phyloP scores from a whole-genome alignment of 2,113 vertebrate genomes.

The Phycodurus eques region DNA sequence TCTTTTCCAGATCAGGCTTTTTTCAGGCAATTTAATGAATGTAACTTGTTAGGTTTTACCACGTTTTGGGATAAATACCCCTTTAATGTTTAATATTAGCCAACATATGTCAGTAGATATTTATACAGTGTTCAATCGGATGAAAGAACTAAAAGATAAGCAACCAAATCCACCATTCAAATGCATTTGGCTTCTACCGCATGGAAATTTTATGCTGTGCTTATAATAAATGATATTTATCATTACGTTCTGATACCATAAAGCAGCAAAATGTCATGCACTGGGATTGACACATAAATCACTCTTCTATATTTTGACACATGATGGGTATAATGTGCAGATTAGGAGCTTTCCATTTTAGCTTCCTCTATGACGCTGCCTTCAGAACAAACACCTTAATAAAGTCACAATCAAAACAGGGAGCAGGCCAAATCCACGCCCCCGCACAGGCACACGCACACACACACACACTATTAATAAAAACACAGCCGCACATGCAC shows the following conservation, averaged over 20 bases:
- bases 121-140: constrained; percentile 42
- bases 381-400: constrained; percentile 64
- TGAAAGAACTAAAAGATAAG: constrained; percentile 47
- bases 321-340: constrained; percentile 61
- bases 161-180: constrained; percentile 44
- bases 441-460: constrained; percentile 27
- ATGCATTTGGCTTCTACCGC: constrained; percentile 43
- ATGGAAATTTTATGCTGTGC: constrained; percentile 39
- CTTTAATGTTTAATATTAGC: constrained; percentile 15
- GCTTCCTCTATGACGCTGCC: constrained; percentile 48
- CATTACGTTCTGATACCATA: constrained; percentile 49
- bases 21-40: neutral
- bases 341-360: constrained; percentile 59
- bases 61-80: neutral
- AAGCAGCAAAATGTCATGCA: constrained; percentile 49
- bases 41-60: neutral
- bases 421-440: constrained; percentile 83
- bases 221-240: constrained; percentile 59
- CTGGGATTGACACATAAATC: constrained; percentile 47
- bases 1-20: no score
- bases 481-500: constrained; percentile 24
- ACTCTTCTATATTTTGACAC: constrained; percentile 63
- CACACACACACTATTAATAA: constrained; percentile 28
- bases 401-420: constrained; percentile 83
- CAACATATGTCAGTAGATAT: constrained; percentile 37